Conservation (phyloP, 2,113 vertebrate genomes). For the Coracopsis vasa region DNA sequence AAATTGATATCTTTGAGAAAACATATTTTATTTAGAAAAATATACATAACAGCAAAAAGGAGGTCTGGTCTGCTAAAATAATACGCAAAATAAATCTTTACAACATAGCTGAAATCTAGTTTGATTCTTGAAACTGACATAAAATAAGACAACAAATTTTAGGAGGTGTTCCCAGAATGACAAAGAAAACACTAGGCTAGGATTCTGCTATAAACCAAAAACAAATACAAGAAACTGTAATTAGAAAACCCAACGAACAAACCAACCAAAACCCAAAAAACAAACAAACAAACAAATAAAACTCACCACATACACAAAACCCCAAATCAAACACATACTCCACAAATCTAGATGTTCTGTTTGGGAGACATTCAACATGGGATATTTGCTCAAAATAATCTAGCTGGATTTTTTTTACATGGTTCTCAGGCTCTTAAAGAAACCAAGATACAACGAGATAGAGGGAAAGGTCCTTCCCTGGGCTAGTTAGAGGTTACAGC, state of each 20-base stretch:
- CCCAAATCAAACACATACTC: not conserved
- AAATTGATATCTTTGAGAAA: not conserved
- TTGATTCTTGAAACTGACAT: not conserved
- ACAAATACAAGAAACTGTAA: not conserved
- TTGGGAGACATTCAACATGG: not conserved
- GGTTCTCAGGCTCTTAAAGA: not conserved
- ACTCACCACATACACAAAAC: not conserved
- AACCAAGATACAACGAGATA: not conserved
- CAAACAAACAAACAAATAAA: not conserved
- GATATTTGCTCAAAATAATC: not conserved
- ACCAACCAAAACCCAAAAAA: not conserved
- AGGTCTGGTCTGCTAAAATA: not conserved
- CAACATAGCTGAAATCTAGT: not conserved
- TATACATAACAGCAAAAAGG: not conserved
- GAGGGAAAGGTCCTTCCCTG: not conserved
- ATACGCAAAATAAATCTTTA: not conserved
- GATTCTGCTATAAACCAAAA: not conserved
- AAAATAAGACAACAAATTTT: not conserved
- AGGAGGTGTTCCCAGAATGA: not conserved
- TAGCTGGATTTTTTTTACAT: not conserved
- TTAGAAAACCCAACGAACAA: not conserved
- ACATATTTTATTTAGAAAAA: not conserved
- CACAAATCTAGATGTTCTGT: not conserved
- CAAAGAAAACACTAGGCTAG: not conserved
- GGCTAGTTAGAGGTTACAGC: no score